These are phyloP conservation scores for Parotia lawesii DNA, from an alignment of 2,113 vertebrate genomes.

Conservation along the genomic window DNA sequence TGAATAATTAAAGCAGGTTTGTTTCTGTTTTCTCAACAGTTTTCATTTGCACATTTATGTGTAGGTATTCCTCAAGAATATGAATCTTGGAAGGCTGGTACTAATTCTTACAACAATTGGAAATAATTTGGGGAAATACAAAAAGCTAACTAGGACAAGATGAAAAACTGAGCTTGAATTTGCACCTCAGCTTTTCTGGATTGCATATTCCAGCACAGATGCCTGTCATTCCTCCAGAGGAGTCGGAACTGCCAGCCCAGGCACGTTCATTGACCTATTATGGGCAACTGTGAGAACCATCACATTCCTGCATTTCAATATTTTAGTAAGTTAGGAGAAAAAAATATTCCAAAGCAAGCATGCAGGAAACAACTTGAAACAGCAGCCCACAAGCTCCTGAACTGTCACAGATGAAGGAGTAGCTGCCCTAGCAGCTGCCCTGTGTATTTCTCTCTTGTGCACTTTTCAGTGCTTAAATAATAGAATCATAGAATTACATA, in stretches of 20 bases:
- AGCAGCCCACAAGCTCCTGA: not conserved
- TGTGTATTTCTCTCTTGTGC: not conserved
- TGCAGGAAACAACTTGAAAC: not conserved
- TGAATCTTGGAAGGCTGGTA: not conserved
- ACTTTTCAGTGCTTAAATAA: not conserved
- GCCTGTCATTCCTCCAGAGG: not conserved
- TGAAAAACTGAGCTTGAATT: not conserved
- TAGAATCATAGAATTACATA: not conserved
- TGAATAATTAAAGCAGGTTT: not conserved
- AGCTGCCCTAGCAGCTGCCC: not conserved
- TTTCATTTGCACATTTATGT: not conserved
- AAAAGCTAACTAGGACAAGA: not conserved
- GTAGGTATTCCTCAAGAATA: not conserved
- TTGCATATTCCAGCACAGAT: not conserved
- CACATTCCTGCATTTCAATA: not conserved
- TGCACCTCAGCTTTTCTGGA: not conserved
- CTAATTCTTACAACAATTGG: not conserved
- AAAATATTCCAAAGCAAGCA: not conserved
- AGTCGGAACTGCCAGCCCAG: not conserved
- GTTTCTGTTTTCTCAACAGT: not conserved
- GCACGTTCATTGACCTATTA: not conserved
- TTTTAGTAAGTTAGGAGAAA: not conserved
- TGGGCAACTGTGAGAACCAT: constrained; percentile 4
- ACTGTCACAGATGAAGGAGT: not conserved
- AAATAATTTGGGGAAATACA: not conserved